Percentiles rank a stretch among this genome's conserved stretches.
phyloP scores from a whole-genome alignment of 2,113 vertebrate genomes.

The Callipepla squamata region DNA sequence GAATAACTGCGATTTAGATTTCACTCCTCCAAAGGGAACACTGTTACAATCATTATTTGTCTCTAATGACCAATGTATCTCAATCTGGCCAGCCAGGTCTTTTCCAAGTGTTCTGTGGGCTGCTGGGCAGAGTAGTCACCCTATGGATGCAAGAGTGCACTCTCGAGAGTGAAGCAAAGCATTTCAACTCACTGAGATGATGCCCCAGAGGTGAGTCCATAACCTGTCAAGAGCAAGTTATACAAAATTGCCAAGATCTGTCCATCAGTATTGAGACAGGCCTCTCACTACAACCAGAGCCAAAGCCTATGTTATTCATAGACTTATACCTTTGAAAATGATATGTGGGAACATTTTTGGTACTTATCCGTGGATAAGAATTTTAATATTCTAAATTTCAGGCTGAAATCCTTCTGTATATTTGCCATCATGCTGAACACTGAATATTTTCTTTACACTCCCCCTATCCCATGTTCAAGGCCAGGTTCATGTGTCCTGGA shows the following conservation, averaged over 20 bases:
- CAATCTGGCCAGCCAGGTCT: background rate
- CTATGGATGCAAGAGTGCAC: background rate
- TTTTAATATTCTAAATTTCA: background rate
- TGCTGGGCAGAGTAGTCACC: background rate
- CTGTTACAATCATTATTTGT: background rate
- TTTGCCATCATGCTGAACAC: background rate
- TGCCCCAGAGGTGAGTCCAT: background rate
- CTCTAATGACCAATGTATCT: background rate
- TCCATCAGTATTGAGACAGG: background rate
- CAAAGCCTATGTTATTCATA: background rate
- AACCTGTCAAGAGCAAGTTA: background rate
- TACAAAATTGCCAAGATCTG: background rate
- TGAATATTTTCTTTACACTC: background rate
- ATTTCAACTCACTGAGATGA: background rate
- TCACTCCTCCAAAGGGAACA: background rate
- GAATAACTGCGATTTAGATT: background rate
- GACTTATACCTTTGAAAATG: background rate
- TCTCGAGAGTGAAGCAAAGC: background rate
- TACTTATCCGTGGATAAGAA: background rate
- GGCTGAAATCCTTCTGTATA: background rate
- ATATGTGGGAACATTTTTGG: background rate
- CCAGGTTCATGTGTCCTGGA: background rate
- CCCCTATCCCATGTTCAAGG: background rate
- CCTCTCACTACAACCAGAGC: background rate
- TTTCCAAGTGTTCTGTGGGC: background rate